Evolutionary conservation across 2,888 invertebrate species (phyloP).

Genomic region (Idaea biselata): DNA sequence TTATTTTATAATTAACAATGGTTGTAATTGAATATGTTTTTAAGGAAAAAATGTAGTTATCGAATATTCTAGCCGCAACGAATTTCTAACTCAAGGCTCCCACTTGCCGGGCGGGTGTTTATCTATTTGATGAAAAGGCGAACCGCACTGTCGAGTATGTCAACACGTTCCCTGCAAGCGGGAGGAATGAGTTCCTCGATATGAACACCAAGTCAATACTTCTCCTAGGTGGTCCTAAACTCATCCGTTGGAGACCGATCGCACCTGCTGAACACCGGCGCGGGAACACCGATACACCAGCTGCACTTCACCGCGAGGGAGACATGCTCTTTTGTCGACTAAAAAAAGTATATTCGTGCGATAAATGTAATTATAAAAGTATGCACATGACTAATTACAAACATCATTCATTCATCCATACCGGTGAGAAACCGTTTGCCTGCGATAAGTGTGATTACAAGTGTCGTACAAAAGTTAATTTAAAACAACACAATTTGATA

Average conservation of each 20-base stretch:
- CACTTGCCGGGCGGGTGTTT: no score
- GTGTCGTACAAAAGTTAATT: not conserved
- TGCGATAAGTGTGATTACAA: constrained; percentile 8
- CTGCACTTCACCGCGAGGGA: constrained; percentile 14
- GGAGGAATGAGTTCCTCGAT: no score
- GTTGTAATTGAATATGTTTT: no score
- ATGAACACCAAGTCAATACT: not conserved
- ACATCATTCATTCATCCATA: constrained; percentile 9
- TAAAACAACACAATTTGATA: not conserved
- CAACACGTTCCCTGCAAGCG: no score
- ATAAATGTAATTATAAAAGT: constrained; percentile 10
- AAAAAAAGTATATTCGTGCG: constrained; percentile 5
- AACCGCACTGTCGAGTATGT: no score
- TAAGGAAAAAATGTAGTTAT: no score
- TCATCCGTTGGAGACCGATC: not conserved
- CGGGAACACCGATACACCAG: constrained; percentile 5
- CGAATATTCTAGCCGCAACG: no score
- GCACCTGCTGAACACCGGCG: not conserved
- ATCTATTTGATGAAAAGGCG: no score
- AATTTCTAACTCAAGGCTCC: no score
- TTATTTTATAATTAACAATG: no score
- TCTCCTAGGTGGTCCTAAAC: not conserved
- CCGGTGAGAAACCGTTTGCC: constrained; percentile 1
- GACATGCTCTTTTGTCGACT: not conserved
- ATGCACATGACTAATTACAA: not conserved